Base-by-base conservation (phyloP, 2,797 vertebrate genomes). In the Monodelphis domestica region DNA sequence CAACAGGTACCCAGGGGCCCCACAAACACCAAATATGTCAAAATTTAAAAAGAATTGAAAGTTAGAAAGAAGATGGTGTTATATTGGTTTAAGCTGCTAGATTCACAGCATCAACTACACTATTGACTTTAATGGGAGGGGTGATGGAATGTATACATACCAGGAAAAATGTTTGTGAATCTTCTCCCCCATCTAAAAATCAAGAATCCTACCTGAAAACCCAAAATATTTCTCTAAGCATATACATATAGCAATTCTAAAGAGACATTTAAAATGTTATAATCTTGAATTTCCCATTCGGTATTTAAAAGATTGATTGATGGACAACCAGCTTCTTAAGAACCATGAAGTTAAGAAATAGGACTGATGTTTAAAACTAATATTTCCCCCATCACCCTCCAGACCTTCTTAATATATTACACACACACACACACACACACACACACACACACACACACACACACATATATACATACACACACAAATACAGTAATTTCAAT, bases 311-410 rank as follows among this genome's bases (percentile, higher is more conserved):
- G 5, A 21, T 17, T 70, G 5, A 70, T 3, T 38, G 5, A 7
- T 70, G 17, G n/a, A 38, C 63, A 21, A 21, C 33, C 38, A 45
- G 33, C 59, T 70, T 1, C n/a, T 78, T 54, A 54, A 54, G 90
- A 95, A 90, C 45, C 57, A 2, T 78, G 45, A 89, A 45, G 28
- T 88, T 56, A 24, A 94, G 55, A 29, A 94, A 9, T 53, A 17
- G 38, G 54, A 95, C 63, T 91, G 56, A 54, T 94, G 90, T 90
- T 90, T 92, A 92, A 26, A 14, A 54, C 57, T 87, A 45, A 26
- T 7, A 45, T 78, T 26, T n/a, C n/a, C 70, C 1, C 21, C 12
- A 50, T n/a, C 50, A 1, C 92, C 92, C 93, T 89, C 93, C 38
- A 38, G 45, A 29, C 87, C 26, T 89, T 51, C 1, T 88, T 53